Base-by-base conservation (phyloP, 2,797 vertebrate species). In the Ptychadena robeensis region DNA sequence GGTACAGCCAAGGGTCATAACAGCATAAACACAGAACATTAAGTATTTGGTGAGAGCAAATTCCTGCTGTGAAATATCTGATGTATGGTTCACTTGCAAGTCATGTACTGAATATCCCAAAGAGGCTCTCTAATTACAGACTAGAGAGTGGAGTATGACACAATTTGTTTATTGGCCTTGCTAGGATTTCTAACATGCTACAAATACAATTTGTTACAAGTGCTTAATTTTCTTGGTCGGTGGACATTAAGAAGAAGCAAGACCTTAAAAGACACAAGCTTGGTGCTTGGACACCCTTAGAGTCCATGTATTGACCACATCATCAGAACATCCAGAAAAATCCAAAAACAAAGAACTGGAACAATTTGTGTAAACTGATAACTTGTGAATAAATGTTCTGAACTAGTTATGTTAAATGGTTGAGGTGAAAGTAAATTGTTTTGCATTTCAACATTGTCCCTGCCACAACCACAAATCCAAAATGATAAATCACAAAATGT, bases 1-100 rank as follows among this genome's bases (percentile, higher is more conserved):
- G 68, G 72, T 74, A 64, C 44, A 82, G 80, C 80, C 80, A 82
- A 69, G 35, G 80, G 71, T 66, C 80, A 82, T 22, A 69, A 32
- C 68, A 75, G 75, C 31, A 34, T 69, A 82, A 32, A 74, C 70
- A 65, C 31, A 31, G 61, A 82, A 69, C 80, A 75, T 75, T 68
- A 82, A 82, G 48, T 73, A 70, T 48, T 73, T 74, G 70, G 80
- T 75, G 34, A 82, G 64, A 31, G 40, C 61, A 57, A 72, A 82
- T 82, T 82, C 80, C 80, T 65, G 40, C 32, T 69, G 40, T 35
- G 37, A 67, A 59, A 68, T 75, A 82, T 68, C 48, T 75, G 71
- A 74, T 66, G 72, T 74, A 57, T 15, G 53, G 79, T 53, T 27
- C 48, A 59, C 63, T 67, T 73, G 65, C 44, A 22, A 35, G 27